phyloP scores from a whole-genome alignment of 2,797 vertebrate genomes.

The Hirundo rustica region DNA sequence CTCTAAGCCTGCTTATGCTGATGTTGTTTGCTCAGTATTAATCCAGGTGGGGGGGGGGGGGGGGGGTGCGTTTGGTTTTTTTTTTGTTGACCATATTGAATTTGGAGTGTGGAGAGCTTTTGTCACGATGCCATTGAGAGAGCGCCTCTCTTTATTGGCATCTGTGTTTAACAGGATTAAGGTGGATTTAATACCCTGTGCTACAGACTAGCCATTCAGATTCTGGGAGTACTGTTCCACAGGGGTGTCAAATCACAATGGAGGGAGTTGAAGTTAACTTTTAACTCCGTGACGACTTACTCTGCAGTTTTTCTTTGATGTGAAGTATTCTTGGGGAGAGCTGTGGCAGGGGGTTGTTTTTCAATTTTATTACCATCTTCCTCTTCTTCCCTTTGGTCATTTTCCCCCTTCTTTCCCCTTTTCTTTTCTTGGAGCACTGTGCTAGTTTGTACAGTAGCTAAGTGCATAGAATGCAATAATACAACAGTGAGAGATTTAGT shows the following conservation, averaged over 20 bases:
- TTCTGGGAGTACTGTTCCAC: conserved; percentile 28
- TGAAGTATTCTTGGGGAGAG: conserved; percentile 18
- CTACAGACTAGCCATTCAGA: conserved; percentile 31
- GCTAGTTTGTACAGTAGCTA: conserved; percentile 43
- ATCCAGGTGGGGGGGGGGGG: background rate
- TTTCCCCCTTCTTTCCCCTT: background rate
- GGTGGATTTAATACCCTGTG: conserved; percentile 49
- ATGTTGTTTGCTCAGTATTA: conserved; percentile 65
- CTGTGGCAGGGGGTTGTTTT: conserved; percentile 23
- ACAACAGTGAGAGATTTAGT: conserved; percentile 49
- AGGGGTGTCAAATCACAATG: conserved; percentile 52
- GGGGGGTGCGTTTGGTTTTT: too few relatives aligned
- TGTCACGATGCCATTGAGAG: conserved; percentile 20
- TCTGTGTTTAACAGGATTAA: conserved; percentile 65
- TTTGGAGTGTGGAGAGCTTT: conserved; percentile 20
- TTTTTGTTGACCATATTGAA: background rate
- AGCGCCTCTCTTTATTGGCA: conserved; percentile 23
- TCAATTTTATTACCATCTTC: background rate
- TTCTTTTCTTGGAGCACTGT: conserved; percentile 26
- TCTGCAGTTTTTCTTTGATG: conserved; percentile 28
- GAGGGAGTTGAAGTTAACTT: conserved; percentile 45
- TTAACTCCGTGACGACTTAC: background rate
- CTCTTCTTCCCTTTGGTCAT: conserved; percentile 31
- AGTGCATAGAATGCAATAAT: conserved; percentile 55
- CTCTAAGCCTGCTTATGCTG: conserved; percentile 38